phyloP scores from a whole-genome alignment of 2,797 vertebrate species.

The Clamator glandarius region DNA sequence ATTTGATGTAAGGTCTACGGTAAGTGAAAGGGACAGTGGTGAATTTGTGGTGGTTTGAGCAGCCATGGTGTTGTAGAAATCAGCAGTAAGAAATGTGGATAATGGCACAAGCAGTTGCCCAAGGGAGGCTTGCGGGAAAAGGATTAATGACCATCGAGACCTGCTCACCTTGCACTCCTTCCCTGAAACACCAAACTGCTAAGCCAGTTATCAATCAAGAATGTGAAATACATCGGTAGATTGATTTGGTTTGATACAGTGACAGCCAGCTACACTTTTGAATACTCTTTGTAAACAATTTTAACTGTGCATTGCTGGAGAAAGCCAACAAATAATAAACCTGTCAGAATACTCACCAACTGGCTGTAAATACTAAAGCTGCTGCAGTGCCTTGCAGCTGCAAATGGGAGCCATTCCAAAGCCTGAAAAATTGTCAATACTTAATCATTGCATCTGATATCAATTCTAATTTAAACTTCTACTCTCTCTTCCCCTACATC shows the following conservation, averaged over 20 bases:
- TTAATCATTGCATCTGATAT: slow-evolving; percentile 71
- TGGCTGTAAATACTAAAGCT: slow-evolving; percentile 77
- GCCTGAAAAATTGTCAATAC: slow-evolving; percentile 64
- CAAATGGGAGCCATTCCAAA: slow-evolving; percentile 56
- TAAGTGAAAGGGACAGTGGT: slow-evolving; percentile 24
- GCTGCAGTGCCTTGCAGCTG: slow-evolving; percentile 58
- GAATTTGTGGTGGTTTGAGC: slow-evolving; percentile 9
- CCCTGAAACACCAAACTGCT: slow-evolving; percentile 67
- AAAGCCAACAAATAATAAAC: slow-evolving; percentile 85
- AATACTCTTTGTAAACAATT: slow-evolving; percentile 80
- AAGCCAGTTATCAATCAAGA: slow-evolving; percentile 78
- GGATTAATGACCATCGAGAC: slow-evolving; percentile 73
- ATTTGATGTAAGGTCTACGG: slow-evolving; percentile 26
- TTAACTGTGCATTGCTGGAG: slow-evolving; percentile 79
- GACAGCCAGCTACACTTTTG: slow-evolving; percentile 74
- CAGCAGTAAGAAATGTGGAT: slow-evolving; percentile 60
- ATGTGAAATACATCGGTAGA: slow-evolving; percentile 71
- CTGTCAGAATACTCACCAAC: slow-evolving; percentile 74
- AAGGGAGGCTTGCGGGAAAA: slow-evolving; percentile 48
- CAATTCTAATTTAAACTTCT: slow-evolving; percentile 55
- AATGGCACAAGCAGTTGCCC: slow-evolving; percentile 56
- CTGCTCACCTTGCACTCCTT: slow-evolving; percentile 54
- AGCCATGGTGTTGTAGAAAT: slow-evolving; percentile 50
- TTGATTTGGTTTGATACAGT: slow-evolving; percentile 75
- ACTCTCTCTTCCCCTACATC: not conserved